phyloP scores from a whole-genome alignment of 2,797 vertebrate genomes.

The Amniataba percoides region DNA sequence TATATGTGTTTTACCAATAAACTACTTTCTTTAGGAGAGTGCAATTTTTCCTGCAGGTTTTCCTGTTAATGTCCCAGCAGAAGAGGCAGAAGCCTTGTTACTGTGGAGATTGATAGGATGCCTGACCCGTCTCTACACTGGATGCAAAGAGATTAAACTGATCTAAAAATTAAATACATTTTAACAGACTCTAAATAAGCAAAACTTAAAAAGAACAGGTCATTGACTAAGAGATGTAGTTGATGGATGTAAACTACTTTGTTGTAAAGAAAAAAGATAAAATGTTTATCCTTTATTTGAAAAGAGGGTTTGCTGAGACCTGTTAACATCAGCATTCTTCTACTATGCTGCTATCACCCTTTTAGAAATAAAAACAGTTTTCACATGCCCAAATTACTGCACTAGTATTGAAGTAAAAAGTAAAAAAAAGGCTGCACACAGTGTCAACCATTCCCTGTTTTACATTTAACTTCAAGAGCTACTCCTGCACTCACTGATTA shows the following conservation, averaged over 20 bases:
- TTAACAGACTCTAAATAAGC: neutral
- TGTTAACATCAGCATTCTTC: neutral
- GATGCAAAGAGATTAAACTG: constrained; percentile 6
- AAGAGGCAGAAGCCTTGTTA: neutral
- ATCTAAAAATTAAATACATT: neutral
- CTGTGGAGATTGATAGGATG: neutral
- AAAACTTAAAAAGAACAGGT: neutral
- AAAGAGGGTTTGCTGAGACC: neutral
- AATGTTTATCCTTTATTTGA: neutral
- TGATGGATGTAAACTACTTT: neutral
- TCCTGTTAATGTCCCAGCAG: neutral
- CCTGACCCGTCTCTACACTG: neutral
- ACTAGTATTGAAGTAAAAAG: neutral
- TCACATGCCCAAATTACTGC: neutral
- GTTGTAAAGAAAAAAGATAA: neutral
- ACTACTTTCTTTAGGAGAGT: neutral
- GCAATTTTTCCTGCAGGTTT: neutral
- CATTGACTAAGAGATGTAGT: neutral
- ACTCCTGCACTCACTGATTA: constrained; percentile 33
- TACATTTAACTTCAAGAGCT: constrained; percentile 27
- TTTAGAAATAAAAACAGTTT: constrained; percentile 6
- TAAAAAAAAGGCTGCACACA: neutral
- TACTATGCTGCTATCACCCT: neutral
- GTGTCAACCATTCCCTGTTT: constrained; percentile 17
- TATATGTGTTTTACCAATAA: neutral